Evolutionary conservation across 2,113 vertebrate genomes (phyloP).

Genomic region (Smithornis capensis): DNA sequence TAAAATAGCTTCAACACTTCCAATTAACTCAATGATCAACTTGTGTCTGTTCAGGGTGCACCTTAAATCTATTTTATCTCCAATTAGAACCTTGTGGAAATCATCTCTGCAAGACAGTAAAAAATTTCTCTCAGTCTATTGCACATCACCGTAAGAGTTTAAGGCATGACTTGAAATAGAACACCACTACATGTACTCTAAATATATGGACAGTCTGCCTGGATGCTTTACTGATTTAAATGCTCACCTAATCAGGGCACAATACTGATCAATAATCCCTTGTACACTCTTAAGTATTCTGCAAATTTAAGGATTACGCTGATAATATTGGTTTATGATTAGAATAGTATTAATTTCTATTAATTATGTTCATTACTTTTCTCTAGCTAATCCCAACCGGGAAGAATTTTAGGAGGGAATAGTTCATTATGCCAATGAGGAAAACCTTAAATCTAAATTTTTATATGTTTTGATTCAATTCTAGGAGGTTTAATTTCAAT

Average conservation of each 20-base stretch:
- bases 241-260: neutral
- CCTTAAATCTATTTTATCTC: neutral
- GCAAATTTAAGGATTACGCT: neutral
- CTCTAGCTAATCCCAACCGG: neutral
- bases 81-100: neutral
- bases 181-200: neutral
- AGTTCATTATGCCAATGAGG: neutral
- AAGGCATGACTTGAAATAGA: neutral
- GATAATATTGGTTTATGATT: neutral
- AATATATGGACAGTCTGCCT: neutral
- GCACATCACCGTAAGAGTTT: neutral
- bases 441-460: neutral
- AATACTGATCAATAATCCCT: neutral
- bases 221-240: neutral
- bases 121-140: neutral
- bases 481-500: neutral
- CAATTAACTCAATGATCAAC: conserved; percentile 6
- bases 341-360: neutral
- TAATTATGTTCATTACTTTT: neutral
- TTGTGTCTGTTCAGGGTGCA: neutral
- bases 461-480: neutral
- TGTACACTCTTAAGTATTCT: neutral
- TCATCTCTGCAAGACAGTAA: neutral
- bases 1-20: conserved; percentile 9
- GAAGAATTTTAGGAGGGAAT: neutral